Evolutionary conservation across 37 sponge, comb jelly and placozoan genomes (phyloP).

Genomic region (Sycon ciliatum): DNA sequence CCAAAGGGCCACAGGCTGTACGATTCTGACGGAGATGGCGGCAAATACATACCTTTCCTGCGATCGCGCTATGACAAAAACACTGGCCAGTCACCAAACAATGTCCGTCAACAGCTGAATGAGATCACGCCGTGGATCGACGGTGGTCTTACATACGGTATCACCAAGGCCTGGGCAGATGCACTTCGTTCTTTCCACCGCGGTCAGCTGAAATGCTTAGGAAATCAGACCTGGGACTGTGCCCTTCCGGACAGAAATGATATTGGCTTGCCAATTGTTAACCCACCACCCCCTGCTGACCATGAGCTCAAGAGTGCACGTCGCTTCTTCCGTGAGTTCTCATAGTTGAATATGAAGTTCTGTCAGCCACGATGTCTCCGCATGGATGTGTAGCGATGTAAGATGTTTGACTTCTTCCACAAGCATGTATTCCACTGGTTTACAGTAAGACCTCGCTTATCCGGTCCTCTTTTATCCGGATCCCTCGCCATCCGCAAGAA

Average conservation of each 20-base stretch:
- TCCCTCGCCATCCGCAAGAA: too few relatives aligned
- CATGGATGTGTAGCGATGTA: too few relatives aligned
- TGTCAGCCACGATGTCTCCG: not conserved
- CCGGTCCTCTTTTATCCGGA: too few relatives aligned
- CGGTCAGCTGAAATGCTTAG: conserved; percentile 36
- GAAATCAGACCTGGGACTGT: not conserved
- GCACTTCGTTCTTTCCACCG: conserved; percentile 39
- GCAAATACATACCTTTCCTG: conserved; percentile 64
- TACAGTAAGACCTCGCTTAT: too few relatives aligned
- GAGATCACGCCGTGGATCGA: conserved; percentile 92
- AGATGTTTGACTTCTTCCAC: too few relatives aligned
- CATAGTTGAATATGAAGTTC: not conserved
- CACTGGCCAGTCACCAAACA: conserved; percentile 75
- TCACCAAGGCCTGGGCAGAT: conserved; percentile 88
- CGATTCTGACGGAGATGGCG: conserved; percentile 59
- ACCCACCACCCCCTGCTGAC: conserved; percentile 76
- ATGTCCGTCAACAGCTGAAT: conserved; percentile 81
- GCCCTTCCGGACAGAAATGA: not conserved
- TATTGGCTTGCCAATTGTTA: conserved; percentile 70
- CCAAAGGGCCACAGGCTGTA: conserved; percentile 68
- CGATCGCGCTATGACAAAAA: conserved; percentile 66
- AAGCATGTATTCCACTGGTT: too few relatives aligned
- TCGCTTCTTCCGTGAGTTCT: not conserved
- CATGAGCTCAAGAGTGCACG: conserved; percentile 26
- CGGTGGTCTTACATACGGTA: conserved; percentile 79